These are phyloP conservation scores for Gymnarchus niloticus DNA, from an alignment of 2,113 vertebrate genomes.

Conservation along the genomic window DNA sequence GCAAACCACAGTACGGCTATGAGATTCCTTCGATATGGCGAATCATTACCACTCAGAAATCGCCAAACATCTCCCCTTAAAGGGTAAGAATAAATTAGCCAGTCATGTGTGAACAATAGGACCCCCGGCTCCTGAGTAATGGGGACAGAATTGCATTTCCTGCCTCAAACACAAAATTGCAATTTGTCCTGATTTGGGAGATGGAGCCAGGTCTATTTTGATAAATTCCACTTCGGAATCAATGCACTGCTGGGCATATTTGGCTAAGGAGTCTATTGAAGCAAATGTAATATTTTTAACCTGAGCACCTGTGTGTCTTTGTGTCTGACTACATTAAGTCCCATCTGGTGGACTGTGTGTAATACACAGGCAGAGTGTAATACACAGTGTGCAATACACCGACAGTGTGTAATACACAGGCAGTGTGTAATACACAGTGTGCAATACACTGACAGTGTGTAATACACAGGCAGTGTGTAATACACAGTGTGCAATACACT, in stretches of 20 bases:
- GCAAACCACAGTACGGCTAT: constrained; percentile 37
- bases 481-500: neutral
- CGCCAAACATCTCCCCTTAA: constrained; percentile 44
- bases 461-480: neutral
- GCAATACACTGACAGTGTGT: too few species aligned
- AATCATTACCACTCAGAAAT: constrained; percentile 37
- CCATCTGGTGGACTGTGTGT: neutral
- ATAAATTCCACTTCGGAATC: neutral
- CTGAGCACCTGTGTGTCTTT: neutral
- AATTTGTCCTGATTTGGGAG: constrained; percentile 9
- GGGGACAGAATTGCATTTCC: constrained; percentile 31
- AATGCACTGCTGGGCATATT: constrained; percentile 6
- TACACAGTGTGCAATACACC: too few species aligned
- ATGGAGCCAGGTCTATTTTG: neutral
- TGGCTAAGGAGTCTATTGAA: neutral
- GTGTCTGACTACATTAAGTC: neutral
- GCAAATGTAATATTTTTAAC: neutral
- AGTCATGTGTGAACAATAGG: constrained; percentile 57
- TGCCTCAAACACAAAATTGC: constrained; percentile 15
- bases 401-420: neutral
- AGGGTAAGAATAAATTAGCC: constrained; percentile 40
- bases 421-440: too few species aligned
- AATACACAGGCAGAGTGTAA: neutral
- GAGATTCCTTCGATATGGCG: constrained; percentile 43
- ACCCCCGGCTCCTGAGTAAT: constrained; percentile 49